Evolutionary conservation across 2,113 vertebrate genomes (phyloP).

Genomic region (Zapus hudsonius): DNA sequence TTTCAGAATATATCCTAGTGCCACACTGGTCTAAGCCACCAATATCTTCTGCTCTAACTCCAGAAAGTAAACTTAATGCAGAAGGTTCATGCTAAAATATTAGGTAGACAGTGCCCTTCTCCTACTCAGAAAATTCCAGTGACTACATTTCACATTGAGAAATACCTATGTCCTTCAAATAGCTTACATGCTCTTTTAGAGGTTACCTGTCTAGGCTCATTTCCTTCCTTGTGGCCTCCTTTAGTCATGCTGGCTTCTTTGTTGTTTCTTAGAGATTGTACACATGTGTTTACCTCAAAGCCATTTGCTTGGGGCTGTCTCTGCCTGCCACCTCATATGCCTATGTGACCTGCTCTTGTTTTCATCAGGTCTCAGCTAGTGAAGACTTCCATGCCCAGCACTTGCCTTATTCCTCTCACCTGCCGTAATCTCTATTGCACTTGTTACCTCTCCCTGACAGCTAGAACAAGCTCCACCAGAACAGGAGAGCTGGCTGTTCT

Average conservation of each 20-base stretch:
- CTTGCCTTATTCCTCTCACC: neutral
- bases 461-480: neutral
- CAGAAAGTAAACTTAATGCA: neutral
- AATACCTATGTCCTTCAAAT: conserved; percentile 11
- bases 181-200: neutral
- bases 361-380: neutral
- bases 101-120: neutral
- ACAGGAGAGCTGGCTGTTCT: neutral
- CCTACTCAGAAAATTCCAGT: neutral
- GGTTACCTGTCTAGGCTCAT: neutral
- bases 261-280: neutral
- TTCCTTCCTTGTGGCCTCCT: neutral
- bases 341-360: neutral
- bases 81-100: conserved; percentile 12
- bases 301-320: neutral
- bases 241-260: neutral
- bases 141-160: neutral
- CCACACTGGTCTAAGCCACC: neutral
- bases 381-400: neutral
- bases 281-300: neutral
- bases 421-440: neutral
- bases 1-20: conserved; percentile 13
- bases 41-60: neutral
- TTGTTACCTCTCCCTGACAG: neutral
- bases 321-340: neutral